These are phyloP conservation scores for Papilio demoleus DNA, from an alignment of 2,888 invertebrate genomes.

Conservation along the genomic window DNA sequence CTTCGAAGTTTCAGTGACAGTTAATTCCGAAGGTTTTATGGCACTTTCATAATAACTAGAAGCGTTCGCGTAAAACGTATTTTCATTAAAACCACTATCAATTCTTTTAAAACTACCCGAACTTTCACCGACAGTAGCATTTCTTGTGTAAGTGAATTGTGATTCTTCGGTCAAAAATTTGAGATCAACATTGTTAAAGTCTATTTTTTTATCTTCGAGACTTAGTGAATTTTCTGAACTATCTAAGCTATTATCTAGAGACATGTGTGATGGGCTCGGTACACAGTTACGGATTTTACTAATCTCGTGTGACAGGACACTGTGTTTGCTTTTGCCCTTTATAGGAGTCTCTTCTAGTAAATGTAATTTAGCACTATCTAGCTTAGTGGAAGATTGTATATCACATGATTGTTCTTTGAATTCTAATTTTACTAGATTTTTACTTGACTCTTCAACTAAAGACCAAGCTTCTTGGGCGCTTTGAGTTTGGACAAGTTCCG, in stretches of 20 bases:
- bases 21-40: constrained; percentile 79
- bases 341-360: constrained; percentile 68
- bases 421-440: constrained; percentile 60
- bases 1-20: constrained; percentile 65
- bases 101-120: constrained; percentile 71
- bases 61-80: constrained; percentile 71
- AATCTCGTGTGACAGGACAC: constrained; percentile 66
- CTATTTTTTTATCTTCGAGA: constrained; percentile 75
- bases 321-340: constrained; percentile 64
- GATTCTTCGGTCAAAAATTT: constrained; percentile 76
- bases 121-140: constrained; percentile 58
- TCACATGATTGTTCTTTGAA: constrained; percentile 50
- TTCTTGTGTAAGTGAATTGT: constrained; percentile 59
- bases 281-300: constrained; percentile 70
- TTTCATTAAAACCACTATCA: constrained; percentile 77
- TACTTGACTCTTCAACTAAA: constrained; percentile 62
- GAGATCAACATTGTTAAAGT: constrained; percentile 77
- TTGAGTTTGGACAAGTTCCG: constrained; percentile 55
- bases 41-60: constrained; percentile 80
- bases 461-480: constrained; percentile 62
- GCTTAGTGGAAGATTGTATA: constrained; percentile 59
- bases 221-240: constrained; percentile 65
- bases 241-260: constrained; percentile 73
- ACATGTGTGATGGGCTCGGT: constrained; percentile 69
- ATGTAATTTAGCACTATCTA: constrained; percentile 51